Evolutionary conservation across 2,888 invertebrate genomes (phyloP), one percentile per base, ranked within the genome.

Genomic region (Nyleta sp.): DNA sequence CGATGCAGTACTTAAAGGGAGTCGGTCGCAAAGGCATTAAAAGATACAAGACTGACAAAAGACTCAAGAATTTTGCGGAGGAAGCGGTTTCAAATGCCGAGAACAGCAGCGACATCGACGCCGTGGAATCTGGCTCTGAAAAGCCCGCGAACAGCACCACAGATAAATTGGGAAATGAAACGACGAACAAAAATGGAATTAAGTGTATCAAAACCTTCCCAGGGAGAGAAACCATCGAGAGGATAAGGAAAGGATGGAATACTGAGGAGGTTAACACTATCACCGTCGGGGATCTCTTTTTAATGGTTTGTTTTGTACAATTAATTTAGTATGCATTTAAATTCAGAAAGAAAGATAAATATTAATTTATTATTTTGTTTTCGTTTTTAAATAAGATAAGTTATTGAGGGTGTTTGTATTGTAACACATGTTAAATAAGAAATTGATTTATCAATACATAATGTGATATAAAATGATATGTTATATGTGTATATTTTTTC

Each of bases 211-310:
- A 64, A 38, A 71, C 11, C 74, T 91, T 89, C 75, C 91, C 91
- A 10, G 91, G 91, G n/a, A 88, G 91, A 72, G 89, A 90, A 82
- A 90, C 89, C n/a, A 81, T 91, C 13, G 89, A 90, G 1, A 87
- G 91, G 74, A 91, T 91, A 79, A 82, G 87, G 42, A 78, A 84
- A 73, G 98, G 98, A 0, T 98, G 98, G 97, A 97, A 95, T 60
- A 88, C 93, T 7, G 91, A 93, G 13, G 95, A 95, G 86, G 94
- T 95, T 0, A 95, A 95, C 6, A 95, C 95, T 31, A 93, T 98
- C 42, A 96, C 97, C 3, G 93, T 98, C 28, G 98, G 98, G 0
- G 98, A 98, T 91, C 91, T 98, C 67, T 98, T 97, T 91, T 92
- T 98, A 53, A 96, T 98, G 94, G 95, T 96, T 35, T 5, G n/a